A percentile compares a stretch with the other conserved stretches of the same genome.
These are phyloP conservation scores for Chalcosyrphus nemorum DNA, from an alignment of 2,888 invertebrate species.

Conservation along the genomic window DNA sequence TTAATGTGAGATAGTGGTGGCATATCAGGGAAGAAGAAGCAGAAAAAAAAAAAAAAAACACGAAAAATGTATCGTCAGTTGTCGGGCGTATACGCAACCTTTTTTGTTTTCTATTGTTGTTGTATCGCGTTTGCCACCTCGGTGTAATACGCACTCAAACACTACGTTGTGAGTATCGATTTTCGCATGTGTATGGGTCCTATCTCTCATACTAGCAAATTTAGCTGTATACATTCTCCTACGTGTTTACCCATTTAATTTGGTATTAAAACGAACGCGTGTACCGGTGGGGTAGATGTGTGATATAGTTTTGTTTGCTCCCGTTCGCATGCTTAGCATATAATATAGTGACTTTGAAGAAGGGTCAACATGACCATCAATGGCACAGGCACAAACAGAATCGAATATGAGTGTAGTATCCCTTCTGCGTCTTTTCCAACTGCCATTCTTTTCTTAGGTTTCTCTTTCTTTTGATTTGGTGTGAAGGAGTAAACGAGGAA, in stretches of 20 bases:
- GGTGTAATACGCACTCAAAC: constrained; percentile 48
- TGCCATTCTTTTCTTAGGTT: not conserved
- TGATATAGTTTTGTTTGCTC: constrained; percentile 27
- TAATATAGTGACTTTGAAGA: constrained; percentile 39
- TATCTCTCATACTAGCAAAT: not conserved
- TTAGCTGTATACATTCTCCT: constrained; percentile 36
- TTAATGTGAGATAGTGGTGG: constrained; percentile 31
- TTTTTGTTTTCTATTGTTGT: constrained; percentile 40
- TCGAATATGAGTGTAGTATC: not conserved
- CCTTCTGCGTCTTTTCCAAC: not conserved
- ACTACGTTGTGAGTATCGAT: constrained; percentile 45
- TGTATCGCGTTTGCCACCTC: constrained; percentile 11
- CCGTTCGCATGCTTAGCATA: not conserved
- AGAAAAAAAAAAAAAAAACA: constrained; percentile 12
- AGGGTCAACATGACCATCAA: constrained; percentile 42
- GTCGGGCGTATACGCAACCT: constrained; percentile 63
- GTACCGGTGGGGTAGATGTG: constrained; percentile 35
- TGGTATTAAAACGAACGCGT: constrained; percentile 49
- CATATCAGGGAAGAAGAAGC: too few species aligned
- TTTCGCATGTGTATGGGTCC: constrained; percentile 43
- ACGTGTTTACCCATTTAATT: constrained; percentile 58
- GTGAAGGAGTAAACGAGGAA: not conserved
- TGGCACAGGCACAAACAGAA: constrained; percentile 6
- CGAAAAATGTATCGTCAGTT: constrained; percentile 31
- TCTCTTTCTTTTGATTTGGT: not conserved